A percentile compares a stretch with the other conserved stretches of the same genome.
Evolutionary conservation across 2,888 invertebrate species (phyloP).

Genomic region (Villa cingulata): DNA sequence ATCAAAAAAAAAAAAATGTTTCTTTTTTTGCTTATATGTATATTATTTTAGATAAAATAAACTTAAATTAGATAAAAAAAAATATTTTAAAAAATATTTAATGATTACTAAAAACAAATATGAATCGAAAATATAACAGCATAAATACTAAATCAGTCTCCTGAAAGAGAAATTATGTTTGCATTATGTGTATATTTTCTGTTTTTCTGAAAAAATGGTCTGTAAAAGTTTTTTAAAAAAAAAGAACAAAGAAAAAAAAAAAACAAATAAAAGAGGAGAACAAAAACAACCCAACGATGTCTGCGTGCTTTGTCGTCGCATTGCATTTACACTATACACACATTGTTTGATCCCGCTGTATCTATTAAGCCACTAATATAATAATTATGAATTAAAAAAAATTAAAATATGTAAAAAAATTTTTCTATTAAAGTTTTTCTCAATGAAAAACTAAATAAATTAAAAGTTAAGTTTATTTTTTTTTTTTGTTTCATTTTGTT

Average conservation of each 20-base stretch:
- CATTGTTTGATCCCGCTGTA: too few relatives aligned
- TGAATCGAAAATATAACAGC: too few relatives aligned
- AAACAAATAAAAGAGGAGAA: neutral
- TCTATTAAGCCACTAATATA: constrained; percentile 9
- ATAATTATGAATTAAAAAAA: too few relatives aligned
- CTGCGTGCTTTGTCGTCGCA: constrained; percentile 13
- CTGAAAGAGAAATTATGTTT: constrained; percentile 4
- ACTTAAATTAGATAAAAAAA: too few relatives aligned
- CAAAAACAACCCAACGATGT: constrained; percentile 13
- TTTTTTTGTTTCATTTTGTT: neutral
- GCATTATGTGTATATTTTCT: too few relatives aligned
- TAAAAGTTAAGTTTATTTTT: neutral
- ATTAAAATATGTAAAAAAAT: constrained; percentile 8
- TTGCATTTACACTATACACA: too few relatives aligned
- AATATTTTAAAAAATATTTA: too few relatives aligned
- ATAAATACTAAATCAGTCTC: neutral
- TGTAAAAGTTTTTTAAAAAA: too few relatives aligned
- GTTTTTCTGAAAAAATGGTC: too few relatives aligned
- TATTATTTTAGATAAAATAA: neutral
- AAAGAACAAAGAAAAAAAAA: too few relatives aligned
- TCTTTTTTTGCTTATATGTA: too few relatives aligned
- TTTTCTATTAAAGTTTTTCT: neutral
- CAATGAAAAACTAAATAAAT: neutral
- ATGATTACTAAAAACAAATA: too few relatives aligned
- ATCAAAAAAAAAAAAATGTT: constrained; percentile 9